Evolutionary conservation across 2,113 vertebrate species (phyloP).

Genomic region (Clarias macrocephalus): DNA sequence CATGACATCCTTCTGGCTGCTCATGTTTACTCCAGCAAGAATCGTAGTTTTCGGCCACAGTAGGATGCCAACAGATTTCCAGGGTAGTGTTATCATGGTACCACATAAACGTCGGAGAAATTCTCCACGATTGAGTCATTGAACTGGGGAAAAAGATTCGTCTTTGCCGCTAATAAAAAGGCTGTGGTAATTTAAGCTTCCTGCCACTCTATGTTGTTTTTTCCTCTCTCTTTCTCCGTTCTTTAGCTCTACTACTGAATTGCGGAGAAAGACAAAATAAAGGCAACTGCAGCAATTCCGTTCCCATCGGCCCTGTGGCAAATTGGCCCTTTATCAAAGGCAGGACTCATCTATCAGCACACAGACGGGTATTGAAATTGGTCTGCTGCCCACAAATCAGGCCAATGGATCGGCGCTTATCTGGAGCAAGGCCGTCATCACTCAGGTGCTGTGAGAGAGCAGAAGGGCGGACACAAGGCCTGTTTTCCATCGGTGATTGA

Average conservation of each 20-base stretch:
- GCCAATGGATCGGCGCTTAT: constrained; percentile 73
- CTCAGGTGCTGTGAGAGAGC: constrained; percentile 67
- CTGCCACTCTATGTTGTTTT: constrained; percentile 46
- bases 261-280: constrained; percentile 69
- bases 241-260: constrained; percentile 54
- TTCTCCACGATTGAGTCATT: constrained; percentile 25
- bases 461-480: constrained; percentile 61
- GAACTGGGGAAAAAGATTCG: constrained; percentile 42
- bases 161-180: constrained; percentile 39
- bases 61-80: background rate
- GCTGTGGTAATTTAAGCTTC: constrained; percentile 25
- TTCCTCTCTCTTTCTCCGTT: constrained; percentile 45
- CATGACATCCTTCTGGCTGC: background rate
- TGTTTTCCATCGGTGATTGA: constrained; percentile 67
- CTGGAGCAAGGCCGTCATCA: constrained; percentile 75
- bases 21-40: constrained; percentile 15
- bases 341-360: constrained; percentile 71
- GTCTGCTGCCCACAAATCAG: constrained; percentile 75
- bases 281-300: constrained; percentile 72
- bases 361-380: constrained; percentile 78
- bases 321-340: constrained; percentile 77
- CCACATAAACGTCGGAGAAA: constrained; percentile 3
- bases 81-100: background rate
- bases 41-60: background rate
- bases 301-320: constrained; percentile 70